Conservation (phyloP, 2,888 invertebrate genomes). For the Hydrotaea cyrtoneurina region DNA sequence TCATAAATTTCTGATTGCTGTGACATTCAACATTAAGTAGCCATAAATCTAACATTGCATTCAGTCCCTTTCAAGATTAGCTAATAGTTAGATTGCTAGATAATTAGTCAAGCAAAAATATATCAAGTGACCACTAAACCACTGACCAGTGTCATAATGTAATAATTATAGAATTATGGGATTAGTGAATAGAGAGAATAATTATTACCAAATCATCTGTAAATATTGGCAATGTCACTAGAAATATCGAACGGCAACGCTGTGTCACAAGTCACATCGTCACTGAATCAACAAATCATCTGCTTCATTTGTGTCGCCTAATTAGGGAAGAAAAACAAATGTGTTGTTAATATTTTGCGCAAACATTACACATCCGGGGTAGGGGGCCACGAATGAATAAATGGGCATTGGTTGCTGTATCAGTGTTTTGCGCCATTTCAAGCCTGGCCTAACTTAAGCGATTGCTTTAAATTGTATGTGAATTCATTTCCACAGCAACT, state of each 20-base stretch:
- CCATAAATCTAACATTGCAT: too few species aligned
- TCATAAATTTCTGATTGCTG: too few species aligned
- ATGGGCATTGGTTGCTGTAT: too few species aligned
- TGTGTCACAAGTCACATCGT: constrained; percentile 25
- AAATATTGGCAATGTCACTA: constrained; percentile 8
- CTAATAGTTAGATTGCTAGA: background rate
- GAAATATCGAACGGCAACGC: constrained; percentile 2
- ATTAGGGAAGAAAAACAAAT: constrained; percentile 28
- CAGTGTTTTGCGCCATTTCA: too few species aligned
- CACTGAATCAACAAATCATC: constrained; percentile 35
- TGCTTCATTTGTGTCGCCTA: constrained; percentile 29
- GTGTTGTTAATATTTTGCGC: background rate
- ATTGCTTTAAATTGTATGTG: too few species aligned
- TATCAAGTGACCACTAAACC: background rate
- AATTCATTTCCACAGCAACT: too few species aligned
- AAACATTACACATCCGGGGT: background rate
- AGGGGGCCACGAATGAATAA: too few species aligned
- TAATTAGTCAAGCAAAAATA: background rate
- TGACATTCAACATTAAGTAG: too few species aligned
- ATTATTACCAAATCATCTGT: background rate
- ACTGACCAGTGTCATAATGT: background rate
- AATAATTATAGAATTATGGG: constrained; percentile 3
- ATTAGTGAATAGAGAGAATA: background rate
- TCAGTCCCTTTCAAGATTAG: too few species aligned
- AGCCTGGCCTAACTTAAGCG: too few species aligned